These are phyloP conservation scores for Patella ulyssiponensis DNA, from an alignment of 2,888 invertebrate genomes.

Conservation along the genomic window DNA sequence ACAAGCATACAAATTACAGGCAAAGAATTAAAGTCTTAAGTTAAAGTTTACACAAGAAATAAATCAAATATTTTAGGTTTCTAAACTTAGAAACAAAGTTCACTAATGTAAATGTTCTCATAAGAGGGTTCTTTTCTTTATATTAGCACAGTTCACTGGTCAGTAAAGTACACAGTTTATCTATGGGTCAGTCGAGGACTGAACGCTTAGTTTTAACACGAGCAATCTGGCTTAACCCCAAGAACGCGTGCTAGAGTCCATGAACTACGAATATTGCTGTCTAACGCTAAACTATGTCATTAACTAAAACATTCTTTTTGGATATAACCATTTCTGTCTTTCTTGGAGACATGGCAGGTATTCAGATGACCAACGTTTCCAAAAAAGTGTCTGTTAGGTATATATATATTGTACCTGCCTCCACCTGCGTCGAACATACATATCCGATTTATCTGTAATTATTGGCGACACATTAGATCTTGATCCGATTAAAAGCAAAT, in stretches of 20 bases:
- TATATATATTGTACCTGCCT: conserved; percentile 41
- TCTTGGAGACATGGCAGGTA: conserved; percentile 28
- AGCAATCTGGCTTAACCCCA: conserved; percentile 7
- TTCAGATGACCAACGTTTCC: conserved; percentile 30
- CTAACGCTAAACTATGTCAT: conserved; percentile 15
- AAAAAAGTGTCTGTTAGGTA: conserved; percentile 34
- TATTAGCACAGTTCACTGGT: background rate
- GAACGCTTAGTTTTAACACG: conserved; percentile 9
- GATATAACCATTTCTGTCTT: conserved; percentile 28
- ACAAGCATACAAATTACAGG: too few species aligned
- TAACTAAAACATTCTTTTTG: background rate
- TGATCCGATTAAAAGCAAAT: conserved; percentile 26
- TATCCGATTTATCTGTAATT: conserved; percentile 29
- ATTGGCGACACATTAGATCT: conserved; percentile 30
- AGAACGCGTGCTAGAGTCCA: conserved; percentile 15
- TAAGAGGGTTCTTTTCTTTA: too few species aligned
- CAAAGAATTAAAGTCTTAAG: too few species aligned
- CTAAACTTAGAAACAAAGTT: too few species aligned
- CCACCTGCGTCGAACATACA: conserved; percentile 34
- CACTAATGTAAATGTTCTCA: too few species aligned
- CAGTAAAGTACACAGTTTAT: conserved; percentile 20
- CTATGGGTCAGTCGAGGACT: conserved; percentile 12
- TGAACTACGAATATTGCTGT: conserved; percentile 7
- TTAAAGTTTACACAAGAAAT: too few species aligned
- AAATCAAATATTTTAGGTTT: too few species aligned